phyloP scores from a whole-genome alignment of 2,113 vertebrate species.

The Carollia perspicillata region DNA sequence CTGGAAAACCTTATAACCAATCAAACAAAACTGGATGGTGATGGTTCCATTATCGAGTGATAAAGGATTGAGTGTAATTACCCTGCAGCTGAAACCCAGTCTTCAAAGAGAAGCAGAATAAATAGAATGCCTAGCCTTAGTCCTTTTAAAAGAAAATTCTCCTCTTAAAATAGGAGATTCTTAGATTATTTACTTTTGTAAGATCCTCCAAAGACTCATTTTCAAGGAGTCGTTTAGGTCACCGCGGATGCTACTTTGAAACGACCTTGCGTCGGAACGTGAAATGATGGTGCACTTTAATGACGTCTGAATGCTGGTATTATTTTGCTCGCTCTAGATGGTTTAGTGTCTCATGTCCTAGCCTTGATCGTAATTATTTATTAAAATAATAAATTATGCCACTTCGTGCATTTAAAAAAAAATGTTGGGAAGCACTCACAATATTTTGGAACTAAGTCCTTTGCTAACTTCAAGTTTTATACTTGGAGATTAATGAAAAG shows the following conservation, averaged over 20 bases:
- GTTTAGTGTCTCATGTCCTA: background rate
- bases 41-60: background rate
- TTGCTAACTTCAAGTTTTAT: slow-evolving; percentile 20
- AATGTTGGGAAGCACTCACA: background rate
- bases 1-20: background rate
- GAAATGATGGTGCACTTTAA: background rate
- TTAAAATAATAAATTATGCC: background rate
- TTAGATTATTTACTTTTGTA: background rate
- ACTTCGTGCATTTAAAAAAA: background rate
- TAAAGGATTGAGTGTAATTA: background rate
- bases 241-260: background rate
- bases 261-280: background rate
- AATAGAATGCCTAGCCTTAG: background rate
- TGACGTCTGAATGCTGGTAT: background rate
- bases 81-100: background rate
- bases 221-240: background rate
- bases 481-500: background rate
- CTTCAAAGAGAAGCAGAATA: background rate
- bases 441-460: background rate
- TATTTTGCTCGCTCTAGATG: background rate
- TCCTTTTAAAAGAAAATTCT: background rate
- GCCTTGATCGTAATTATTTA: background rate
- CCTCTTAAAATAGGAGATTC: background rate
- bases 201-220: background rate
- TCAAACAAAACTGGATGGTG: background rate